Conservation (phyloP, 2,797 vertebrate species). For the Micromesistius poutassou region DNA sequence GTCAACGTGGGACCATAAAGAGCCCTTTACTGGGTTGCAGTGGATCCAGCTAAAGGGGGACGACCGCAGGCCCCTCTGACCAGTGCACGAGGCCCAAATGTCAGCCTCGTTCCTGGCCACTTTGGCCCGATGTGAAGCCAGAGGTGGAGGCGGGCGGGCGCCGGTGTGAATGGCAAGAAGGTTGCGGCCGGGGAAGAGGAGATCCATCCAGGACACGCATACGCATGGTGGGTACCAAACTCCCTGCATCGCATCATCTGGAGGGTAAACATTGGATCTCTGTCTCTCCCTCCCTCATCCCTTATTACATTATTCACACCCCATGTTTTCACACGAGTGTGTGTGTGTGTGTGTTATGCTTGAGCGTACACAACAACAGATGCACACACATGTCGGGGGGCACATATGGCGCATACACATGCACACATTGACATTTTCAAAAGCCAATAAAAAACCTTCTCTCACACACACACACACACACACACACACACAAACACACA, state of each 20-base stretch:
- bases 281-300: background rate
- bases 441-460: background rate
- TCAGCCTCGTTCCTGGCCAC: too few species aligned
- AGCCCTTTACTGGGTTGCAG: background rate
- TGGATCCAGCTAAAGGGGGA: background rate
- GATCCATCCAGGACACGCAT: background rate
- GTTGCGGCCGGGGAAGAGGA: background rate
- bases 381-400: slow-evolving; percentile 6
- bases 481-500: background rate
- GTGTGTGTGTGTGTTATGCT: slow-evolving; percentile 1
- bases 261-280: background rate
- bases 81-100: too few species aligned
- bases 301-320: background rate
- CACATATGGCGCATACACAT: background rate
- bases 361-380: slow-evolving; percentile 34
- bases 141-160: background rate
- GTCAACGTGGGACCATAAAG: too few species aligned
- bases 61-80: too few species aligned
- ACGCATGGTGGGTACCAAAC: background rate
- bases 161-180: background rate
- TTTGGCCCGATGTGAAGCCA: background rate
- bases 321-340: background rate
- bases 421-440: slow-evolving; percentile 12
- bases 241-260: background rate
- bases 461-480: background rate